Base-by-base conservation (phyloP, 2,888 invertebrate genomes). In the Scrobipalpa costella region DNA sequence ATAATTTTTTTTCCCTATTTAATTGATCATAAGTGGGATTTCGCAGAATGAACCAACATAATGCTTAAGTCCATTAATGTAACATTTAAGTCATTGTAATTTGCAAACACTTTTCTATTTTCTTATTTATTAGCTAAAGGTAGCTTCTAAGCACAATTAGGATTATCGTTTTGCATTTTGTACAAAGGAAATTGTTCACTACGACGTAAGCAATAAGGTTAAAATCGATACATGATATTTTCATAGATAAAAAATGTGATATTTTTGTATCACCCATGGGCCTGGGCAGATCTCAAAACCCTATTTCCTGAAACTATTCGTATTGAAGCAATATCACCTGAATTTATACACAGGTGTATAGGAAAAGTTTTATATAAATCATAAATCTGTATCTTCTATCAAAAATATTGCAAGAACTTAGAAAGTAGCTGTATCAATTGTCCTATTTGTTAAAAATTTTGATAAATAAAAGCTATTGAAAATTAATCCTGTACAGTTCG, bases 211-310 rank as follows among this genome's bases (percentile, higher is more conserved):
- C 80, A 83, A 81, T 86, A 85, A 85, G 71, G 69, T 78, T 75
- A 78, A 79, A 80, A 77, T 17, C 9, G 40, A 21, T 17, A 79
- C 78, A 75, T 78, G 68, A 84, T 87, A 88, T 86, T 88, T 86
- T 86, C 84, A 84, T 87, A 88, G 47, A 86, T 88, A 85, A 88
- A 88, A 88, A 71, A 81, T 89, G 86, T 88, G 88, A 89, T 89
- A 88, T 85, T 83, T 84, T 73, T 76, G 82, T 81, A 84, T 86
- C 87, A 85, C 83, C 68, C 79, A 76, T 13, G 74, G 75, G 74
- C 75, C 77, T 67, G 49, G 33, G 11, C 34, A 58, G 64, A 66
- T 66, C 66, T 66, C 66, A 67, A 62, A 33, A 21, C 63, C 40
- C 40, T 19, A 21, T 57, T 49, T 61, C 17, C 47, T 62, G 34